A percentile compares a stretch with the other conserved stretches of the same genome.
Conservation (phyloP, 2,113 vertebrate species). For the Myotis lucifugus region DNA sequence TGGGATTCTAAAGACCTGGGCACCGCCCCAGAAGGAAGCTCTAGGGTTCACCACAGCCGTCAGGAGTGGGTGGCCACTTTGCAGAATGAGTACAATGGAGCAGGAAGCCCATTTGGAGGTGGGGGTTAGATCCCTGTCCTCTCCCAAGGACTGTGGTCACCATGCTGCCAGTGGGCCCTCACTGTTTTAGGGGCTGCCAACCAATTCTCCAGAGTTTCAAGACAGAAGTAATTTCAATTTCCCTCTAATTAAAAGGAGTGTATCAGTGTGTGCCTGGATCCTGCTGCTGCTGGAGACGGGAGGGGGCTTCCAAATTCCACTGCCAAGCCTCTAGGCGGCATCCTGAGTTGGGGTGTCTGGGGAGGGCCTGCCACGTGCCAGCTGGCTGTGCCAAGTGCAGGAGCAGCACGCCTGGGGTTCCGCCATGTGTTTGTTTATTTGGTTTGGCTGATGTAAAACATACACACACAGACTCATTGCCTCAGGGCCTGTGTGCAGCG, state of each 20-base stretch:
- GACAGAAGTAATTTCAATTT: constrained; percentile 50
- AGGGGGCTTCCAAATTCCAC: constrained; percentile 36
- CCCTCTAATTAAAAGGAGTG: constrained; percentile 46
- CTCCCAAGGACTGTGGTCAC: neutral
- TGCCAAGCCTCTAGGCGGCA: constrained; percentile 62
- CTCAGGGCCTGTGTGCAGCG: constrained; percentile 63
- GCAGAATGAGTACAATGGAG: neutral
- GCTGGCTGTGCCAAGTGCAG: constrained; percentile 74
- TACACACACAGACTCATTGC: constrained; percentile 71
- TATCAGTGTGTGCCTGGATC: constrained; percentile 16
- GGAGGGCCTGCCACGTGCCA: constrained; percentile 76
- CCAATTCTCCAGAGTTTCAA: constrained; percentile 24
- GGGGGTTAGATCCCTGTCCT: neutral
- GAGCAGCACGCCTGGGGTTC: constrained; percentile 73
- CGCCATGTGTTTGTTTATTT: constrained; percentile 81
- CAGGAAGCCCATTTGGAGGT: neutral
- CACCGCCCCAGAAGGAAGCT: neutral
- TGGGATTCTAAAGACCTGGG: neutral
- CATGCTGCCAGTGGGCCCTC: neutral
- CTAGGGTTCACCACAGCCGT: neutral
- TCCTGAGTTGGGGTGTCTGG: constrained; percentile 17
- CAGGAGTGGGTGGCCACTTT: neutral
- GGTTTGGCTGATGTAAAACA: constrained; percentile 79
- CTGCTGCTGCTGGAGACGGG: constrained; percentile 9
- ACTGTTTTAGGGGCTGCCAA: neutral